Percentiles rank a stretch among this genome's conserved stretches.
Evolutionary conservation across 2,113 vertebrate genomes (phyloP).

Genomic region (Callospermophilus lateralis): DNA sequence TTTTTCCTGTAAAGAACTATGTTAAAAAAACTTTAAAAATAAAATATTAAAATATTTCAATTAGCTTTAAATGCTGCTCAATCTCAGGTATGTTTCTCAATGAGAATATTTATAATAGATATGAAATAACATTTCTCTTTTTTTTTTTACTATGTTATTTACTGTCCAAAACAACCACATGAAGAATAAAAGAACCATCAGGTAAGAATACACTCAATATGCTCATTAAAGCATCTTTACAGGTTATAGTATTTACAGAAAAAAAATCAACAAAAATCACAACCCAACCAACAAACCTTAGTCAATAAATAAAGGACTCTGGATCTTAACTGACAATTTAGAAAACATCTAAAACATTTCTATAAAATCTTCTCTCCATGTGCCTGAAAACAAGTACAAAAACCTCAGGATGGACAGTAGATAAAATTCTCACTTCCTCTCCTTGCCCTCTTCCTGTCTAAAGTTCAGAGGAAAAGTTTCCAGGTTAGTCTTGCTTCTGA

Average conservation of each 20-base stretch:
- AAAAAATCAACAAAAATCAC: constrained; percentile 45
- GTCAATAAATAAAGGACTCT: not conserved
- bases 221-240: constrained; percentile 50
- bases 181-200: constrained; percentile 30
- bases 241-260: constrained; percentile 50
- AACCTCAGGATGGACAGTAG: not conserved
- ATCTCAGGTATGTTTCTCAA: constrained; percentile 12
- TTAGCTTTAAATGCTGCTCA: constrained; percentile 55
- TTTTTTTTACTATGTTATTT: constrained; percentile 58
- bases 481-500: constrained; percentile 39
- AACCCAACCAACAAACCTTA: constrained; percentile 32
- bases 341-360: not conserved
- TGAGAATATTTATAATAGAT: constrained; percentile 50
- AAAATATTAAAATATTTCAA: constrained; percentile 24
- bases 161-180: constrained; percentile 27
- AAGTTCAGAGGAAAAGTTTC: constrained; percentile 21
- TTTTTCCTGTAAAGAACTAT: constrained; percentile 53
- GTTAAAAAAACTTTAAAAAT: not conserved
- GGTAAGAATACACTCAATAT: not conserved
- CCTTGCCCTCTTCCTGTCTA: not conserved
- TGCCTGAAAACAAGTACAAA: constrained; percentile 26
- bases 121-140: constrained; percentile 64
- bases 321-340: not conserved
- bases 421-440: not conserved
- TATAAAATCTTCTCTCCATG: not conserved